phyloP scores from a whole-genome alignment of 2,797 vertebrate species.

The Cossypha polioptera region DNA sequence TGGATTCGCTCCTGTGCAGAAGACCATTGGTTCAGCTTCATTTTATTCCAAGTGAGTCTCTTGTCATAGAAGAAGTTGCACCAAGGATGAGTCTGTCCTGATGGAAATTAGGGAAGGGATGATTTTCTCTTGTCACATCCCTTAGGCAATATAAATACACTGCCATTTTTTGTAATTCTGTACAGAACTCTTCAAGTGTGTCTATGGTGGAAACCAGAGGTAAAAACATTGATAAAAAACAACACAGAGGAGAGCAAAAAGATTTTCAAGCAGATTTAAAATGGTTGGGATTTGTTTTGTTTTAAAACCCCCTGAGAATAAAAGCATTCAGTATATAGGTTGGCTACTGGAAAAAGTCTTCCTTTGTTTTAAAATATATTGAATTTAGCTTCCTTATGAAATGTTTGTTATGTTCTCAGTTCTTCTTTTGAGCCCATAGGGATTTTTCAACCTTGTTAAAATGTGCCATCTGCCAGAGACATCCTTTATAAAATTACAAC shows the following conservation, averaged over 20 bases:
- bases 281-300: not conserved
- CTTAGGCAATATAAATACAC: not conserved
- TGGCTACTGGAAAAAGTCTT: not conserved
- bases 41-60: not conserved
- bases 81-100: not conserved
- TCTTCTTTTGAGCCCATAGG: not conserved
- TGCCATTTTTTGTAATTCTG: not conserved
- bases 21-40: not conserved
- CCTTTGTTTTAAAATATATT: not conserved
- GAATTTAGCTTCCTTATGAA: constrained; percentile 18
- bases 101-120: not conserved
- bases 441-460: constrained; percentile 13
- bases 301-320: not conserved
- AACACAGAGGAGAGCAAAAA: not conserved
- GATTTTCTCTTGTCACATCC: not conserved
- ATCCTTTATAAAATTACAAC: not conserved
- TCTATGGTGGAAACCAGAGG: not conserved
- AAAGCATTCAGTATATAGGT: not conserved
- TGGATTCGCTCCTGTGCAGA: not conserved
- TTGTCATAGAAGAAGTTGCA: not conserved
- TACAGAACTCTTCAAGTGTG: not conserved
- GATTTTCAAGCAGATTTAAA: not conserved
- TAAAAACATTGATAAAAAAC: not conserved
- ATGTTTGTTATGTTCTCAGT: not conserved
- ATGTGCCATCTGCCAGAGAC: constrained; percentile 34